phyloP scores from a whole-genome alignment of 2,797 vertebrate genomes.

The Hoplostethus atlanticus region DNA sequence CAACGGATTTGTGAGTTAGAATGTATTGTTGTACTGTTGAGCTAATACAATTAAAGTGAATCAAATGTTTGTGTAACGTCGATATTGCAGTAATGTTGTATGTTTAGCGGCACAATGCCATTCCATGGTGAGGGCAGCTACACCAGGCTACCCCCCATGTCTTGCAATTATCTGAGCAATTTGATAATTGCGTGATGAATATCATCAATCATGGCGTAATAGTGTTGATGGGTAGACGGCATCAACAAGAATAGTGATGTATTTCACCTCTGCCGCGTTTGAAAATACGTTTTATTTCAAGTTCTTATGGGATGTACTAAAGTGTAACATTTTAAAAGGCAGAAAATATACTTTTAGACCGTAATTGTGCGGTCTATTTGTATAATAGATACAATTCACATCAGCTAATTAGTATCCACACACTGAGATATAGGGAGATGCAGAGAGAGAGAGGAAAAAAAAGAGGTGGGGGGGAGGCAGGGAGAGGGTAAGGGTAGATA shows the following conservation, averaged over 20 bases:
- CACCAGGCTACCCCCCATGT: conserved; percentile 47
- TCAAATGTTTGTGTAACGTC: conserved; percentile 46
- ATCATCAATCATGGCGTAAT: conserved; percentile 73
- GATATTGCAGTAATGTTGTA: conserved; percentile 45
- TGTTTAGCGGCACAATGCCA: conserved; percentile 39
- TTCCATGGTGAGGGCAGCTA: conserved; percentile 48
- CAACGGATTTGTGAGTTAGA: conserved; percentile 61
- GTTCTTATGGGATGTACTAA: conserved; percentile 33
- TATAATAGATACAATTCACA: conserved; percentile 78
- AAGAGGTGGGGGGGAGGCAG: conserved; percentile 54
- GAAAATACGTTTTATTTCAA: conserved; percentile 37
- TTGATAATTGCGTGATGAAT: conserved; percentile 76
- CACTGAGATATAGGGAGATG: conserved; percentile 70
- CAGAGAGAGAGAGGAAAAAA: conserved; percentile 43
- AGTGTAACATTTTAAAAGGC: conserved; percentile 59
- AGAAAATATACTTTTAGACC: conserved; percentile 48
- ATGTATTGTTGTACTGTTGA: conserved; percentile 64
- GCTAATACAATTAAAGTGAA: conserved; percentile 55
- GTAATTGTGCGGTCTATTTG: conserved; percentile 70
- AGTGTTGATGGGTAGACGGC: conserved; percentile 57
- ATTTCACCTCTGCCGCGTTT: conserved; percentile 36
- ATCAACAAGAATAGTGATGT: conserved; percentile 49
- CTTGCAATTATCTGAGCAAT: conserved; percentile 75
- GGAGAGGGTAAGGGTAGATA: conserved; percentile 81
- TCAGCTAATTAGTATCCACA: conserved; percentile 84